A percentile compares a stretch with the other conserved stretches of the same genome.
Conservation (phyloP, 2,797 vertebrate genomes). For the Philypnodon macrostomus region DNA sequence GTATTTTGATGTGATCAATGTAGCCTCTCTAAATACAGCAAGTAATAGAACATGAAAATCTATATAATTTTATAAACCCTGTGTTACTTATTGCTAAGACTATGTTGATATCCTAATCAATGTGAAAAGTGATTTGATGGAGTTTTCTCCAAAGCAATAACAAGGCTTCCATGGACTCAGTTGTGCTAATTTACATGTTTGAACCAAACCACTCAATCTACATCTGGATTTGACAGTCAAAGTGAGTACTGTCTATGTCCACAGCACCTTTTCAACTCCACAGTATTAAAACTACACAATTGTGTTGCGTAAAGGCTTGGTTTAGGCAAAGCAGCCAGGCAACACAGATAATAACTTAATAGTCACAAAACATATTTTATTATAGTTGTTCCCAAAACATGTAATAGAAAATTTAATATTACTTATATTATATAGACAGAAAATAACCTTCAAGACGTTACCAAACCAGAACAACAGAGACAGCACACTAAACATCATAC, state of each 20-base stretch:
- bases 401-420: conserved; percentile 10
- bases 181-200: no score
- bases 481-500: conserved; percentile 8
- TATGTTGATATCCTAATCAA: no score
- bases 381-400: conserved; percentile 25
- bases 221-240: conserved; percentile 17
- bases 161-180: no score
- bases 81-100: no score
- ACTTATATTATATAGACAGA: no score
- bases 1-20: no score
- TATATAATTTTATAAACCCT: no score
- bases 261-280: background rate
- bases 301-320: no score
- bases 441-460: background rate
- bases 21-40: no score
- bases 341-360: background rate
- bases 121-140: no score
- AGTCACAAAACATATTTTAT: conserved; percentile 13
- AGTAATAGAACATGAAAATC: no score
- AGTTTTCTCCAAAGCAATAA: no score
- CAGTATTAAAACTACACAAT: background rate
- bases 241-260: background rate
- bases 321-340: background rate
- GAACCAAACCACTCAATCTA: background rate
- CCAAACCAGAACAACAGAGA: background rate